Percentiles rank a stretch among this genome's conserved stretches.
These are phyloP conservation scores for Emys orbicularis DNA, from an alignment of 2,797 vertebrate species.

Conservation along the genomic window DNA sequence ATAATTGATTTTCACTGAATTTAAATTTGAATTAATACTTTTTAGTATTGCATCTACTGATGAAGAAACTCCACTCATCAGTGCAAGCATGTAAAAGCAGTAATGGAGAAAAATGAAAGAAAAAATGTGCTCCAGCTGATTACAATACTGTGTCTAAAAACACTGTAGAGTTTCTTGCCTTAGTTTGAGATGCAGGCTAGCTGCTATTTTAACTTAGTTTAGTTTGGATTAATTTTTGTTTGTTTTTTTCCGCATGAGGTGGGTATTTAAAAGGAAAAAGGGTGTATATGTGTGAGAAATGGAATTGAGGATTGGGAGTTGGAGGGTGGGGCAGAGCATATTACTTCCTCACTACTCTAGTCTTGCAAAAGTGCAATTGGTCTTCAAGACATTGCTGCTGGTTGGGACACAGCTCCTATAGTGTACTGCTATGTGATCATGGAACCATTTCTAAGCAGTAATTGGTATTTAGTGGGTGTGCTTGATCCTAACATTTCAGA, in stretches of 20 bases:
- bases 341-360: not conserved
- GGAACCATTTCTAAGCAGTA: not conserved
- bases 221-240: not conserved
- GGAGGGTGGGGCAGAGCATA: not conserved
- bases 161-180: not conserved
- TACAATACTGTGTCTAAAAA: fast-evolving
- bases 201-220: not conserved
- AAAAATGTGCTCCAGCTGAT: not conserved
- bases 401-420: not conserved
- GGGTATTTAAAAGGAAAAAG: not conserved
- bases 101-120: not conserved
- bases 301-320: not conserved
- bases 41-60: not conserved
- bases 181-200: not conserved
- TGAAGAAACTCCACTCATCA: not conserved
- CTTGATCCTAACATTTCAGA: not conserved
- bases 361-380: not conserved
- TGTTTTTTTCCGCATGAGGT: not conserved
- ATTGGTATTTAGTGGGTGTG: not conserved
- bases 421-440: not conserved
- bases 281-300: not conserved
- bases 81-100: not conserved
- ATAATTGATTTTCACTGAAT: fast-evolving
- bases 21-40: not conserved
- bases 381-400: not conserved